Base-by-base conservation (phyloP, 2,797 vertebrate genomes). In the Hydrophis major region DNA sequence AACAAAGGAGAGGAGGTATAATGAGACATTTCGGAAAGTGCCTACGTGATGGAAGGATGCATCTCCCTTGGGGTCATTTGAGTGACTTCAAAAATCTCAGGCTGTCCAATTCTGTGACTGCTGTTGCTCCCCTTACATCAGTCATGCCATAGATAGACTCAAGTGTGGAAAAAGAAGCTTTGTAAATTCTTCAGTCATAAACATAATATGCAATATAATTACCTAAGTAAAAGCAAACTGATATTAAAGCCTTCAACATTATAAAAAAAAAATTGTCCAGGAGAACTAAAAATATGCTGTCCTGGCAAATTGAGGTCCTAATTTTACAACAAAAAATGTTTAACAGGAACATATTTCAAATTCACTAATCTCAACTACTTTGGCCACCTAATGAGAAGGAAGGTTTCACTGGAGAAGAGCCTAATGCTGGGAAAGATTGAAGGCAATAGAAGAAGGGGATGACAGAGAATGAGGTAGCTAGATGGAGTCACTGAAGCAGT, bases 311-410 rank as follows among this genome's bases (percentile, higher is more conserved):
- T 92, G 86, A 90, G 78, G 32, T 10, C 1, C 1, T 83, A 20
- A 37, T 89, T 32, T 28, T 4, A 53, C 0, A 0, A 6, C 16
- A 32, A 2, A 91, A 0, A 0, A 0, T 2, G 8, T 47, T 25
- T 93, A 2, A 47, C n/a, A n/a, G 92, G 8, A 89, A 18, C 42
- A 90, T 91, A 6, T 0, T 28, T 86, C 0, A 6, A 92, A 86
- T 0, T 0, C 56, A 10, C 90, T 89, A 55, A 50, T 83, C 50
- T 53, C 50, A 53, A 53, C 2, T 53, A 53, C 50, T 53, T 53
- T 53, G 50, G 7, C 50, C 50, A 53, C 50, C 50, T 53, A 53
- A 53, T 53, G 50, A 53, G 50, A 53, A 53, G 50, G 50, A 53
- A 53, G 50, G 50, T 2, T 53, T 53, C 50, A 53, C 50, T 53